Evolutionary conservation across 2,888 invertebrate species (phyloP).

Genomic region (Oxyteleia sp.): DNA sequence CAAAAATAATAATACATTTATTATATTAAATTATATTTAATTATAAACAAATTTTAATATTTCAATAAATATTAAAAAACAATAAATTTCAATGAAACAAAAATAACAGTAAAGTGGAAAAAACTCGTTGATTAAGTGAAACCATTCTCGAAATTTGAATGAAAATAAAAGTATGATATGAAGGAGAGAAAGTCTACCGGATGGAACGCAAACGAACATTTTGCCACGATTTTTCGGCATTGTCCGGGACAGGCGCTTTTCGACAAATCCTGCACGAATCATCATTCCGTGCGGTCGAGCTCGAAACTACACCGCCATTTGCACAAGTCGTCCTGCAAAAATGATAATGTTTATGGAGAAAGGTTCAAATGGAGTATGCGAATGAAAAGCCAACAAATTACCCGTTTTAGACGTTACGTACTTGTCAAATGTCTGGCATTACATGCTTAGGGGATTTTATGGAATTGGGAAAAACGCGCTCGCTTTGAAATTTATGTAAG

Average conservation of each 20-base stretch:
- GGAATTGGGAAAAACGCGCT: slow-evolving; percentile 17
- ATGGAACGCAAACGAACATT: slow-evolving; percentile 7
- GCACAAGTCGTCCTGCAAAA: slow-evolving; percentile 29
- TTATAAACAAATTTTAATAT: too few relatives aligned
- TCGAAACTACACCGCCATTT: slow-evolving; percentile 68
- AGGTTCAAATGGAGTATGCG: slow-evolving; percentile 29
- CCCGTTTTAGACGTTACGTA: slow-evolving; percentile 14
- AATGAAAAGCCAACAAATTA: slow-evolving; percentile 33
- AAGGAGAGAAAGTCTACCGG: slow-evolving; percentile 28
- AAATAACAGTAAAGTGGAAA: too few relatives aligned
- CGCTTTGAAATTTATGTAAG: slow-evolving; percentile 26
- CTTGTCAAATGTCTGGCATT: slow-evolving; percentile 11
- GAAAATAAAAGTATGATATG: slow-evolving; percentile 21
- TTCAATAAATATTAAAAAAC: too few relatives aligned
- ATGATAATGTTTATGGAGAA: slow-evolving; percentile 53
- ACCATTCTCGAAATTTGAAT: not conserved
- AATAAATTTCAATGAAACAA: too few relatives aligned
- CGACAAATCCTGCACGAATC: slow-evolving; percentile 54
- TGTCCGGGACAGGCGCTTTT: slow-evolving; percentile 38
- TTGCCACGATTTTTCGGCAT: slow-evolving; percentile 57
- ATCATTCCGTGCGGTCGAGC: slow-evolving; percentile 70
- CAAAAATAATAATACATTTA: too few relatives aligned
- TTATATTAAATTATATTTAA: too few relatives aligned
- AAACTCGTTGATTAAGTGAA: too few relatives aligned
- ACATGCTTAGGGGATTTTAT: slow-evolving; percentile 4